Conservation (phyloP, 2,888 invertebrate genomes). For the Athrips mouffetella region DNA sequence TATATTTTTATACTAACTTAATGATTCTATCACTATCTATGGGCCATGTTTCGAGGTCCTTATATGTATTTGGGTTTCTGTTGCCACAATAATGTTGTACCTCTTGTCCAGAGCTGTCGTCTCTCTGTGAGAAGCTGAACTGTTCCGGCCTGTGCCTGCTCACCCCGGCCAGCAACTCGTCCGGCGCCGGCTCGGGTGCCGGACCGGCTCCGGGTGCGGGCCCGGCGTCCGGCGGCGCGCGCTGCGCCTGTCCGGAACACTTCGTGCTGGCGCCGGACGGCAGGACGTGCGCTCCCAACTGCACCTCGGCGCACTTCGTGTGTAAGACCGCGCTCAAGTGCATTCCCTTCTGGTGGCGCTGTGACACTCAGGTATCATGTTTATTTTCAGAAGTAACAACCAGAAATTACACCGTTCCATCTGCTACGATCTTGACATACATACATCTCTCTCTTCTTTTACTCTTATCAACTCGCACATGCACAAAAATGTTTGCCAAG, state of each 20-base stretch:
- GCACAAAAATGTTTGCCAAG: no score
- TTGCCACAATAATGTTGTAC: no score
- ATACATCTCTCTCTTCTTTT: no score
- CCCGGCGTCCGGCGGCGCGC: conserved; percentile 43
- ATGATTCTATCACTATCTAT: no score
- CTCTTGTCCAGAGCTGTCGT: conserved; percentile 37
- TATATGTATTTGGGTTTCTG: no score
- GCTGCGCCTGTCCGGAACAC: conserved; percentile 90
- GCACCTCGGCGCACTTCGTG: conserved; percentile 89
- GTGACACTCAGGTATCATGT: conserved; percentile 58
- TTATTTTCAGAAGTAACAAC: no score
- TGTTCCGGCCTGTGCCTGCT: conserved; percentile 91
- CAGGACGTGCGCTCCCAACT: conserved; percentile 84
- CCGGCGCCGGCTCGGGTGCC: conserved; percentile 79
- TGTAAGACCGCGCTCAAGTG: conserved; percentile 90
- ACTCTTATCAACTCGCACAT: no score
- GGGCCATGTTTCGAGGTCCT: no score
- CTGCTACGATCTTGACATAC: no score
- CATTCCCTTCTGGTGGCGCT: conserved; percentile 87
- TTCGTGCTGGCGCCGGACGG: conserved; percentile 82
- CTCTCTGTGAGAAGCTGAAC: conserved; percentile 81
- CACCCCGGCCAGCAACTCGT: conserved; percentile 62
- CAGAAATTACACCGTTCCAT: no score
- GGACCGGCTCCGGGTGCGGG: conserved; percentile 78
- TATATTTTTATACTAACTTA: no score